phyloP scores from a whole-genome alignment of 2,797 vertebrate genomes.

The Liasis olivaceus region DNA sequence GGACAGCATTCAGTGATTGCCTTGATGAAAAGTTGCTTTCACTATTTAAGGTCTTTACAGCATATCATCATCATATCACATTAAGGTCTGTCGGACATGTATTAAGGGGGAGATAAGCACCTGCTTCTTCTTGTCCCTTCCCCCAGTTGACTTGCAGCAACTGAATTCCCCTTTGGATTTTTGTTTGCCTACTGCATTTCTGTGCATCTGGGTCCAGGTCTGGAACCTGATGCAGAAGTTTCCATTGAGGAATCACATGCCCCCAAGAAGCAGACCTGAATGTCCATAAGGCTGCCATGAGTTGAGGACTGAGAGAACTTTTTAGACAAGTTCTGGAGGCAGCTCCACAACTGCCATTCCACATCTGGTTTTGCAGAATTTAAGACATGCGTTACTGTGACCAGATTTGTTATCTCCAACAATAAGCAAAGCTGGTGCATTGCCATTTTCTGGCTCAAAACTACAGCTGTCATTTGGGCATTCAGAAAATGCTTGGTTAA shows the following conservation, averaged over 20 bases:
- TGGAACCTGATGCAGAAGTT: background rate
- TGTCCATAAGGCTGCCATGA: background rate
- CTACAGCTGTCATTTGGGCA: background rate
- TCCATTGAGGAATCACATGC: background rate
- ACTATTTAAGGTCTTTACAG: background rate
- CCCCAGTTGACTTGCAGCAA: background rate
- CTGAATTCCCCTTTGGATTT: constrained; percentile 28
- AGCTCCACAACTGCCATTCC: background rate
- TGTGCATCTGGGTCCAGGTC: background rate
- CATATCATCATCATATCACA: background rate
- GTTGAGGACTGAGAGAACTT: background rate
- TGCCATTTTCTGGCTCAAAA: background rate
- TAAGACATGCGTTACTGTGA: background rate
- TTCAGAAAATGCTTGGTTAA: background rate
- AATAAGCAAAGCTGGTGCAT: background rate
- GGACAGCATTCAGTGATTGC: background rate
- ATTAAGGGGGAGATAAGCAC: background rate
- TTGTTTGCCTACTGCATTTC: background rate
- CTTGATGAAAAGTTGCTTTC: background rate
- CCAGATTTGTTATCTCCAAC: background rate
- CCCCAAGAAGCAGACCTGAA: background rate
- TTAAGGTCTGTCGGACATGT: background rate
- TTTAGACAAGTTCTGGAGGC: background rate
- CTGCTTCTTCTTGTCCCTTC: background rate
- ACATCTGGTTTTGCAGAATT: background rate